These are phyloP conservation scores for Neodiprion lecontei DNA, from an alignment of 1,140 invertebrate genomes.

Conservation along the genomic window DNA sequence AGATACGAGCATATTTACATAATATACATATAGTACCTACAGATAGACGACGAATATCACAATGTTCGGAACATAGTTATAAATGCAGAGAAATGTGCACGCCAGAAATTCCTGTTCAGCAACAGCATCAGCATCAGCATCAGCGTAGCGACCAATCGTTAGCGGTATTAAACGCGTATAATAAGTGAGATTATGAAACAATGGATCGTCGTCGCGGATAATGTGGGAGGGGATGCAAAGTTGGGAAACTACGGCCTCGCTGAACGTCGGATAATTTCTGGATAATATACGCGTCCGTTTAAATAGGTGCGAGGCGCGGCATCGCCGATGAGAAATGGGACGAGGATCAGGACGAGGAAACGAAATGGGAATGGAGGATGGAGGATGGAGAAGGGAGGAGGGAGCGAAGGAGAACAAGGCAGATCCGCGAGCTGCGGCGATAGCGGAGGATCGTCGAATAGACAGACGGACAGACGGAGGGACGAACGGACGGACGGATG, in stretches of 20 bases:
- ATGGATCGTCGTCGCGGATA: neutral
- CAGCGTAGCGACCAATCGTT: neutral
- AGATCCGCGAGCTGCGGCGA: too few relatives aligned
- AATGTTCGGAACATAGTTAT: too few relatives aligned
- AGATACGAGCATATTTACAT: too few relatives aligned
- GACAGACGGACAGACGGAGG: neutral
- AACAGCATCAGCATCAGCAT: too few relatives aligned
- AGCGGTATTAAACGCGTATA: neutral
- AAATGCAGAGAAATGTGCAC: too few relatives aligned
- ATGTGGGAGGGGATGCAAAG: neutral
- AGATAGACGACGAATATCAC: too few relatives aligned
- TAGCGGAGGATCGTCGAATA: neutral
- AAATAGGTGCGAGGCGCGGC: neutral
- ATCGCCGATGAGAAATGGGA: neutral
- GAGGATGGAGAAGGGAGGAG: neutral
- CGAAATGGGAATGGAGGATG: neutral
- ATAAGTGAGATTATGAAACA: neutral
- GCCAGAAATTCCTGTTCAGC: too few relatives aligned
- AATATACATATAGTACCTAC: too few relatives aligned
- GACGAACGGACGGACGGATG: neutral
- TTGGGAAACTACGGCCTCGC: neutral
- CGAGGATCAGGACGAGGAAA: neutral
- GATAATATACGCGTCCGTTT: neutral
- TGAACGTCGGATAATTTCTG: neutral
- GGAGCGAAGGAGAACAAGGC: constrained; percentile 2